phyloP scores from a whole-genome alignment of 2,113 vertebrate species.

The Galbula dea region DNA sequence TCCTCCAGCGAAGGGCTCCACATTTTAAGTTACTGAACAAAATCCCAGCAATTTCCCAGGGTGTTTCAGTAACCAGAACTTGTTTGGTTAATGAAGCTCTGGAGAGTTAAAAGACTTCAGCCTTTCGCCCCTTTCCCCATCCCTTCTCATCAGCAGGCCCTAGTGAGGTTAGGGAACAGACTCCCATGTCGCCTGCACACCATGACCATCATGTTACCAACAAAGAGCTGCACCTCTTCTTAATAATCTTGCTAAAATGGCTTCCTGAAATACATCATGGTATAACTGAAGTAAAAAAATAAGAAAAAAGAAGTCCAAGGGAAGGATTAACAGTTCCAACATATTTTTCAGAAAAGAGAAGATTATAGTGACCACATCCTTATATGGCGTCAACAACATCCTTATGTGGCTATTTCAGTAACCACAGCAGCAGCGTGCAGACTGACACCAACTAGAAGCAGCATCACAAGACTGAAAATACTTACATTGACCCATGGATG shows the following conservation, averaged over 20 bases:
- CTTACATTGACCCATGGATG: constrained; percentile 98
- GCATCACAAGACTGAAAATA: constrained; percentile 18
- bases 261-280: background rate
- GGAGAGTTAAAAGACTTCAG: background rate
- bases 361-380: background rate
- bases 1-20: background rate
- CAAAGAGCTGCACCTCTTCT: background rate
- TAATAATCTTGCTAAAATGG: background rate
- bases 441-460: background rate
- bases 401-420: background rate
- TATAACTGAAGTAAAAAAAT: background rate
- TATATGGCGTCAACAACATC: background rate
- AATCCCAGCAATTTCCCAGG: background rate
- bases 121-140: accelerated
- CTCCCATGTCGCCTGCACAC: background rate
- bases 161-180: background rate
- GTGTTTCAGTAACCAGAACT: background rate
- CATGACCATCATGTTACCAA: background rate
- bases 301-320: background rate
- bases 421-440: background rate
- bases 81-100: background rate
- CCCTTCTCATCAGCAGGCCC: background rate
- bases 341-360: background rate
- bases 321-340: background rate
- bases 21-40: background rate